phyloP scores from a whole-genome alignment of 2,113 vertebrate species.

The Scalopus aquaticus region DNA sequence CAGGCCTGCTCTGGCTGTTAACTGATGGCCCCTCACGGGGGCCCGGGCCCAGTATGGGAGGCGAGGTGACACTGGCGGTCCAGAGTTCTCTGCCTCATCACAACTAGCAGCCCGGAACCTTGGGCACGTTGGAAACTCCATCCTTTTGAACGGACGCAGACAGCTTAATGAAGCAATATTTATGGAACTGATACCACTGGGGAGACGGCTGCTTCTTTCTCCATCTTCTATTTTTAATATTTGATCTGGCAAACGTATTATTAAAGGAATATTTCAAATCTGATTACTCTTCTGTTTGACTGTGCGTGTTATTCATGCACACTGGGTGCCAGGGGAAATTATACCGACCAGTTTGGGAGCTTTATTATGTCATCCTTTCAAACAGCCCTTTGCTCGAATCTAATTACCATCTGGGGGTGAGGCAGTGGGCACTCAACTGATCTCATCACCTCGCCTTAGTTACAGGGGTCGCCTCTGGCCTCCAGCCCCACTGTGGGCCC shows the following conservation, averaged over 20 bases:
- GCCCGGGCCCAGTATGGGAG: rapidly evolving
- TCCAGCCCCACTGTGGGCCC: background rate
- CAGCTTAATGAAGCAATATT: constrained; percentile 78
- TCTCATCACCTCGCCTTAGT: background rate
- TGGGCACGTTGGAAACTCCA: constrained; percentile 54
- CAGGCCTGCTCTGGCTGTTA: background rate
- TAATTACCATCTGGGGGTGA: constrained; percentile 63
- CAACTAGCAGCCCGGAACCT: constrained; percentile 58
- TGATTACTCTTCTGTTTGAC: constrained; percentile 77
- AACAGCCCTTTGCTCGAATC: constrained; percentile 70
- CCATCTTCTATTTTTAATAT: constrained; percentile 77
- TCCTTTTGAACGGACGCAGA: constrained; percentile 41
- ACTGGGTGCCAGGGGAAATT: constrained; percentile 71
- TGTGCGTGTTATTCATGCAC: constrained; percentile 65
- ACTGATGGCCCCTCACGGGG: background rate
- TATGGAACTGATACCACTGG: constrained; percentile 53
- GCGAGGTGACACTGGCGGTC: background rate
- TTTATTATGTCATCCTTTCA: constrained; percentile 79
- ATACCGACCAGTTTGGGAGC: constrained; percentile 57
- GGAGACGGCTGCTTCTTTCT: constrained; percentile 58
- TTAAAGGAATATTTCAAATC: constrained; percentile 81
- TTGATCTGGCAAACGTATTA: constrained; percentile 76
- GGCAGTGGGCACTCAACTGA: constrained; percentile 48
- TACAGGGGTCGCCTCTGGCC: background rate
- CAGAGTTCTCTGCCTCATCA: constrained; percentile 13